A percentile compares a stretch with the other conserved stretches of the same genome.
phyloP scores from a whole-genome alignment of 2,797 vertebrate species.

The Clamator glandarius region DNA sequence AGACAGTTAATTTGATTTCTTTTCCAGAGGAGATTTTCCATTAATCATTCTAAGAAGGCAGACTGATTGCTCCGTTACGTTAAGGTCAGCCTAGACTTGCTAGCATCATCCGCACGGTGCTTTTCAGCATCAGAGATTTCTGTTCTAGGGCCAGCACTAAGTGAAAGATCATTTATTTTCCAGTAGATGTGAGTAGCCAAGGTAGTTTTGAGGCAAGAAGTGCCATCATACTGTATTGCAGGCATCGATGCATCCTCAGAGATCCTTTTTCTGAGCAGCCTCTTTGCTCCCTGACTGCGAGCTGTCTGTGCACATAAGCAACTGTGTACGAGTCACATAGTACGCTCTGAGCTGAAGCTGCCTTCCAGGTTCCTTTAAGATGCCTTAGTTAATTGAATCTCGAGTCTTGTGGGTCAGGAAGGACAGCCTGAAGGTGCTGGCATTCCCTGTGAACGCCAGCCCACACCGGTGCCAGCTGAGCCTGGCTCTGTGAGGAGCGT shows the following conservation, averaged over 20 bases:
- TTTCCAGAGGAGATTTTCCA: conserved; percentile 81
- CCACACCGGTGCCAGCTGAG: background rate
- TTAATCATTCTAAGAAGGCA: conserved; percentile 80
- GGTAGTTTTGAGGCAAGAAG: conserved; percentile 14
- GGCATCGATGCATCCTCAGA: background rate
- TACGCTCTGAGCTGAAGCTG: background rate
- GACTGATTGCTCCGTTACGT: conserved; percentile 78
- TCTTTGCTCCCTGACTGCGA: background rate
- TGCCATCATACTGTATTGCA: background rate
- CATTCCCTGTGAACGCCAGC: background rate
- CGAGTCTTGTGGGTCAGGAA: background rate
- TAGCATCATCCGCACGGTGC: conserved; percentile 65
- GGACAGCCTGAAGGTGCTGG: background rate
- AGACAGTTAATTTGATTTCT: conserved; percentile 84
- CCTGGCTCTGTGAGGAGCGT: background rate
- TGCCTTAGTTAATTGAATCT: background rate
- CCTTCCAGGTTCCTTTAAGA: background rate
- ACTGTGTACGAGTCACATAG: fast-evolving
- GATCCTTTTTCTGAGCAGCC: background rate
- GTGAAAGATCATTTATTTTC: conserved; percentile 7
- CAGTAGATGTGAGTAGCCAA: background rate
- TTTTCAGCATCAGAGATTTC: conserved; percentile 51
- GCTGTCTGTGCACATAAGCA: background rate
- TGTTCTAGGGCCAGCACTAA: background rate
- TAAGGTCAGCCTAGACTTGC: conserved; percentile 75